Base-by-base conservation (phyloP, 2,888 invertebrate genomes). In the Hydropsyche betteni region DNA sequence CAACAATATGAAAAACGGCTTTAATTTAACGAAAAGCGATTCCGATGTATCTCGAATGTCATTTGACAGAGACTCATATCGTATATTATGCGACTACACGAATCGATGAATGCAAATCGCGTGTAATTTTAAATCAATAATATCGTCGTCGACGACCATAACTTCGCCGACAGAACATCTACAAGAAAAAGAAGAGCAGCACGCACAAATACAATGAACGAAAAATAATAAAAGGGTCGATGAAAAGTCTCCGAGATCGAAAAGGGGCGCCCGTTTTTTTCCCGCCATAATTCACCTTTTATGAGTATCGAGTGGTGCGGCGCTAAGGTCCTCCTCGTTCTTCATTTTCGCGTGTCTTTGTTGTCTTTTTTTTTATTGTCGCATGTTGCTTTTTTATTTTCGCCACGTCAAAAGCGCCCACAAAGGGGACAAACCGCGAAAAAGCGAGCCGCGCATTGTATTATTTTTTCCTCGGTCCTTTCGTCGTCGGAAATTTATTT, bases 261-360 rank as follows among this genome's bases (percentile, higher is more conserved):
- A 44, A 44, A 12, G 69, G 33, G 36, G 36, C 34, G 33, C 36
- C 36, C 51, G 8, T 69, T 68, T 69, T 70, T 36, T 70, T 33
- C 36, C 33, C n/a, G 16, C 34, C 64, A 70, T 70, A 70, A 70
- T 70, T 70, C 70, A 53, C 33, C 52, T 70, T 69, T 69, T 69
- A 69, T 69, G 53, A 53, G 64, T 36, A 64, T 64, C 64, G 64
- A 64, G 8, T 36, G 36, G 44, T 14, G 58, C 61, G 72, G 72
- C 72, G 72, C 72, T 58, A 72, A 72, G 44, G 34, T 7, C 55
- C 36, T 34, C 5, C 53, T 51, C 38, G 36, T 61, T 72, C 72
- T 72, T 72, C 72, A 53, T 70, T 70, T 52, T 70, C 36, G 36
- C 70, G 12, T 64, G 44, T 44, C 44, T 44, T 44, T 44, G 44